Conservation (phyloP, 2,888 invertebrate species). For the Aleiodes testaceus region DNA sequence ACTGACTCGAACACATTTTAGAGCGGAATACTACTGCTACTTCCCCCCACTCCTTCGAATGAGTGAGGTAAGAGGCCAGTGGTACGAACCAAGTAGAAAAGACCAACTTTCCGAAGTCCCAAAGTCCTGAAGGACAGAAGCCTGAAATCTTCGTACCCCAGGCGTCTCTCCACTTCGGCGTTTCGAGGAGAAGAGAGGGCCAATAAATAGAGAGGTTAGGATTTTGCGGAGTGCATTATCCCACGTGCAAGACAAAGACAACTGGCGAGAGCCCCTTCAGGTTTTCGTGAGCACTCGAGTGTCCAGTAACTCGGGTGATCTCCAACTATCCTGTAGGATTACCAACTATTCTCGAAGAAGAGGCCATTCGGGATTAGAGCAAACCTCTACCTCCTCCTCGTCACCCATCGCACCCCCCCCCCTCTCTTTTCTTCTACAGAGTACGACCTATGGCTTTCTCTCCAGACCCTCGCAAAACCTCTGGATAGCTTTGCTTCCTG, state of each 20-base stretch:
- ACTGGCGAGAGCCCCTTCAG: constrained; percentile 36
- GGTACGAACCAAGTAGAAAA: neutral
- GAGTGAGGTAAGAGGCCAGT: too few species aligned
- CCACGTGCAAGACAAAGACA: neutral
- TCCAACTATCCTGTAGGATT: constrained; percentile 72
- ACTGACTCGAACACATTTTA: constrained; percentile 29
- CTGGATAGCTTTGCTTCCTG: constrained; percentile 50
- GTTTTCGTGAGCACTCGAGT: constrained; percentile 60
- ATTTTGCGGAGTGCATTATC: neutral
- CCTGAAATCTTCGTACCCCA: neutral
- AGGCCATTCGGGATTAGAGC: constrained; percentile 65
- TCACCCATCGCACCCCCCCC: constrained; percentile 30
- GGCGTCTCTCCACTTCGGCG: neutral
- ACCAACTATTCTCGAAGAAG: constrained; percentile 71
- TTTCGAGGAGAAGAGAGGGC: constrained; percentile 33
- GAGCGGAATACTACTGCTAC: constrained; percentile 20
- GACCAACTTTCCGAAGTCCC: neutral
- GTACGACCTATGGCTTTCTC: constrained; percentile 37
- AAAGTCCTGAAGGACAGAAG: neutral
- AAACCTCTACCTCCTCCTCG: constrained; percentile 47
- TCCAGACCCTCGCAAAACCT: constrained; percentile 40
- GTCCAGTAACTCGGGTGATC: constrained; percentile 71
- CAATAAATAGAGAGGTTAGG: constrained; percentile 27
- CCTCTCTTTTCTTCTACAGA: constrained; percentile 44
- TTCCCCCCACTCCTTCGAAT: neutral